phyloP scores from a whole-genome alignment of 2,888 invertebrate genomes.

The Gastracanthus pulcherrimus region DNA sequence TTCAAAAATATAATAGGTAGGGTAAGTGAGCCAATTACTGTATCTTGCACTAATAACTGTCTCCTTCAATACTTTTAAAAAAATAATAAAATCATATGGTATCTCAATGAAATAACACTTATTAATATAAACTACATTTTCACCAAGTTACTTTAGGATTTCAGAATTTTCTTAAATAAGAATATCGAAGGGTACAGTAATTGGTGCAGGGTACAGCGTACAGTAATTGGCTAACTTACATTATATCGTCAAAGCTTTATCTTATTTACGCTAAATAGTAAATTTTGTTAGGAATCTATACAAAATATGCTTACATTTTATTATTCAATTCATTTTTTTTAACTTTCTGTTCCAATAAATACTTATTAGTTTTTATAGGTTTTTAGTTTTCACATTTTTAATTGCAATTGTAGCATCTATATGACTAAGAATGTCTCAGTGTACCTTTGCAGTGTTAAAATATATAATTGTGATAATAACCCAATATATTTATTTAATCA shows the following conservation, averaged over 20 bases:
- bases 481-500: not conserved
- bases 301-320: not conserved
- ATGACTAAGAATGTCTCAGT: conserved; percentile 12
- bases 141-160: too few species aligned
- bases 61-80: too few species aligned
- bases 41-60: too few species aligned
- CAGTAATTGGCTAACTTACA: too few species aligned
- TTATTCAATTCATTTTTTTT: not conserved
- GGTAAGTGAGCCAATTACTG: too few species aligned
- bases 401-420: not conserved
- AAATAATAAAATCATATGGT: too few species aligned
- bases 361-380: not conserved
- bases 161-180: too few species aligned
- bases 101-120: too few species aligned
- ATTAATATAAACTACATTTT: too few species aligned
- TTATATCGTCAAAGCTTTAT: conserved; percentile 5
- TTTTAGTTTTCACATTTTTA: not conserved
- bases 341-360: not conserved
- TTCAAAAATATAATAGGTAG: conserved; percentile 23
- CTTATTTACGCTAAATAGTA: not conserved
- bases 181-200: too few species aligned
- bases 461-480: conserved; percentile 6
- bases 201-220: too few species aligned
- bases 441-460: conserved; percentile 53
- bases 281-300: conserved; percentile 6